Evolutionary conservation across 2,113 vertebrate genomes (phyloP).

Genomic region (Saimiri boliviensis): DNA sequence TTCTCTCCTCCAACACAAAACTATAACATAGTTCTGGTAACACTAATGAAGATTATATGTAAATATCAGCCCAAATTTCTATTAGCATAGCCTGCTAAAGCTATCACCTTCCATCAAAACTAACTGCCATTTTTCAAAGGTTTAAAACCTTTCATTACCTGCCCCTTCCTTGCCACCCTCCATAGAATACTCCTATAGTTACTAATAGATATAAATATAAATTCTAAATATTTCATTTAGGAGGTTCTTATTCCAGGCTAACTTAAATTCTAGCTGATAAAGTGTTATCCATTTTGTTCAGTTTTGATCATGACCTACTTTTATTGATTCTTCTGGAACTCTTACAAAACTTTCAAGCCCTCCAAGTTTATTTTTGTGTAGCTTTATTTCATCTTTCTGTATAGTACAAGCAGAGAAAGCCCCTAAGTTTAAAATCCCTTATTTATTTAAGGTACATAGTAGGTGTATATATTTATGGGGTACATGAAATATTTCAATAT

Average conservation of each 20-base stretch:
- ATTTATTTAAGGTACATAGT: not conserved
- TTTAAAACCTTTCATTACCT: not conserved
- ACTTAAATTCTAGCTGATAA: not conserved
- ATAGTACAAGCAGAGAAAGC: not conserved
- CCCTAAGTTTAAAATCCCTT: not conserved
- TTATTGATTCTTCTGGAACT: constrained; percentile 27
- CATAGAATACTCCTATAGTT: not conserved
- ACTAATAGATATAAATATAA: not conserved
- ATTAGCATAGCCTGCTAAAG: not conserved
- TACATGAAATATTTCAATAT: too few relatives aligned
- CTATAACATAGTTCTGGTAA: not conserved
- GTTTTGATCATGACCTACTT: not conserved
- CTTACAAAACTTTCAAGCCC: not conserved
- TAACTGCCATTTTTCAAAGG: constrained; percentile 16
- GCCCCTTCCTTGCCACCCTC: too few relatives aligned
- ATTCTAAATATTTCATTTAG: constrained; percentile 11
- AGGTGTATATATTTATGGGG: too few relatives aligned
- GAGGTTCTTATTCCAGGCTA: constrained; percentile 20
- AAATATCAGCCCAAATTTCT: not conserved
- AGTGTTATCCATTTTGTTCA: constrained; percentile 11
- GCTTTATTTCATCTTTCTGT: not conserved
- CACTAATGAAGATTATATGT: not conserved
- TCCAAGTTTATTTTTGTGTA: not conserved
- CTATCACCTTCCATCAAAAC: not conserved
- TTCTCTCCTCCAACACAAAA: not conserved